Conservation (phyloP, 2,888 invertebrate species). For the Pardosa pseudoannulata region DNA sequence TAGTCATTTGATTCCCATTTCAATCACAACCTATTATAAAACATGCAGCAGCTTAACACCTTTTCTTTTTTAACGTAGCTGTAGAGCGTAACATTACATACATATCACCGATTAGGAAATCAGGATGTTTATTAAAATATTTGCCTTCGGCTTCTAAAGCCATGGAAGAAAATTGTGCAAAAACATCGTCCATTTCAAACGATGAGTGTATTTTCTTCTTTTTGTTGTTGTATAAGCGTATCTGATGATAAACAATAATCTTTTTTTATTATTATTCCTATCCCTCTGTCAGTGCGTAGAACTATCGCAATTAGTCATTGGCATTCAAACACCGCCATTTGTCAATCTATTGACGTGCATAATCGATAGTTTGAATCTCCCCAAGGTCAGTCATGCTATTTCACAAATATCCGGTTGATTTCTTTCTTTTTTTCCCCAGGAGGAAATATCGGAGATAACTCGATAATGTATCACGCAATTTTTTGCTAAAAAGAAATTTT, state of each 20-base stretch:
- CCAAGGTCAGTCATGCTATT: neutral
- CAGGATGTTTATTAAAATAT: neutral
- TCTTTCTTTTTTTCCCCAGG: no score
- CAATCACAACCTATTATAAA: no score
- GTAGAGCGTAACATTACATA: no score
- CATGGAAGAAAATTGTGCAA: neutral
- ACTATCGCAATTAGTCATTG: constrained; percentile 10
- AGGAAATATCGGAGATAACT: no score
- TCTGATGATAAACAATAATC: neutral
- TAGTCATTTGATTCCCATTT: no score
- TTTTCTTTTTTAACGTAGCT: no score
- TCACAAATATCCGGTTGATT: neutral
- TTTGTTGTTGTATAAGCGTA: neutral
- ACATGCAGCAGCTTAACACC: no score
- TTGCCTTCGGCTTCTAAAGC: neutral
- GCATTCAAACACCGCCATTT: constrained; percentile 9
- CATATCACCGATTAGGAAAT: neutral
- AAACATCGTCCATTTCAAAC: neutral
- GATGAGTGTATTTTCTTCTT: neutral
- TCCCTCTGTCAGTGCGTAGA: neutral
- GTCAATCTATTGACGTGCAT: neutral
- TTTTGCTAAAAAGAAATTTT: no score
- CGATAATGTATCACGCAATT: no score
- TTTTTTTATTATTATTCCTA: neutral
- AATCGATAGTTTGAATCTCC: neutral